phyloP scores from a whole-genome alignment of 2,888 invertebrate species.

The Pyrgus malvae region DNA sequence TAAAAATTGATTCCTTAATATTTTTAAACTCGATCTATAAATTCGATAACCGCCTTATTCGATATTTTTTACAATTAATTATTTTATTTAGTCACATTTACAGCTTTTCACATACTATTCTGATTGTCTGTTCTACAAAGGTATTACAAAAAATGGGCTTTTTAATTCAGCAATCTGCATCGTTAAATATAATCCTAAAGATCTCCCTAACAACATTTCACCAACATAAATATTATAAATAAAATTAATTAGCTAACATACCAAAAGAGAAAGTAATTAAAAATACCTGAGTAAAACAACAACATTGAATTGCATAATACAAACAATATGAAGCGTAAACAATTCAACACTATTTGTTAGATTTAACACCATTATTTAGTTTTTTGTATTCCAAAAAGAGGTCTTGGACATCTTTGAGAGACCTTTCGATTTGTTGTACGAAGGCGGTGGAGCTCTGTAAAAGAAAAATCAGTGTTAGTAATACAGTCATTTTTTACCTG shows the following conservation, averaged over 20 bases:
- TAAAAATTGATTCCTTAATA: too few relatives aligned
- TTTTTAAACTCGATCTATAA: too few relatives aligned
- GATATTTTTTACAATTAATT: too few relatives aligned
- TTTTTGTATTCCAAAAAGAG: constrained; percentile 84
- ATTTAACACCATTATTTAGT: constrained; percentile 51
- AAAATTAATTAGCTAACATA: background rate
- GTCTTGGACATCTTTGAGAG: constrained; percentile 86
- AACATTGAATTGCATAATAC: constrained; percentile 33
- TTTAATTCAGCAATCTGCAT: too few relatives aligned
- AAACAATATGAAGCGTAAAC: constrained; percentile 37
- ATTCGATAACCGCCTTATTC: too few relatives aligned
- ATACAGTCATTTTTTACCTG: too few relatives aligned
- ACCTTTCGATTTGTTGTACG: constrained; percentile 86
- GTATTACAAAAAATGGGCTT: too few relatives aligned
- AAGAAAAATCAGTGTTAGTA: background rate
- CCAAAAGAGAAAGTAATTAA: background rate
- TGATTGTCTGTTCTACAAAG: too few relatives aligned
- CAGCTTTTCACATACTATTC: too few relatives aligned
- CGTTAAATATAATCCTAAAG: too few relatives aligned
- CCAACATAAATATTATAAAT: background rate
- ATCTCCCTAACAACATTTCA: too few relatives aligned
- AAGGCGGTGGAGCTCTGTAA: constrained; percentile 91
- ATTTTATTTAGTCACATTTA: too few relatives aligned
- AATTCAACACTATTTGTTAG: constrained; percentile 22
- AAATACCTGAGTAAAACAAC: constrained; percentile 25